Conservation (phyloP, 2,888 invertebrate genomes). For the Podabrus alpinus region DNA sequence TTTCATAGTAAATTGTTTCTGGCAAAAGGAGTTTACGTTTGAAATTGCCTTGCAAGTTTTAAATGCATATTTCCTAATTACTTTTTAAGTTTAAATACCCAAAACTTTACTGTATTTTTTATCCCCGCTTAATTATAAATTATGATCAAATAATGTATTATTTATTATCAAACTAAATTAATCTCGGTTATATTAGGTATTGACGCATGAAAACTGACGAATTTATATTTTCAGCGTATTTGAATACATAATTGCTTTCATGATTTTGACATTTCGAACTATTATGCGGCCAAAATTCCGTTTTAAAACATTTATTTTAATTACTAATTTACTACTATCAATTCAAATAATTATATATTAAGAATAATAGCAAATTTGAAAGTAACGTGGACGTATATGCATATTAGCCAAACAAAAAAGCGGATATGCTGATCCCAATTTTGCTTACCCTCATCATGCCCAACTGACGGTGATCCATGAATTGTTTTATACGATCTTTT, state of each 20-base stretch:
- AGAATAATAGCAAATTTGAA: neutral
- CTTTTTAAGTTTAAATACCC: neutral
- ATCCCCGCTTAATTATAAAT: neutral
- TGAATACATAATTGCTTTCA: neutral
- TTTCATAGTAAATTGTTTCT: neutral
- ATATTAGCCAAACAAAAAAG: neutral
- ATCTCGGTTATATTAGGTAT: neutral
- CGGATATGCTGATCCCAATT: neutral
- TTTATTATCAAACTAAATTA: neutral
- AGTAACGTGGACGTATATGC: neutral
- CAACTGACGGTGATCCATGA: neutral
- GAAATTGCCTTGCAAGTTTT: no score
- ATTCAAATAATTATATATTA: neutral
- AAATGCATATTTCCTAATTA: neutral
- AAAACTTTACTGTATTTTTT: no score
- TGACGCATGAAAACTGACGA: neutral
- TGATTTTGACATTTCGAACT: neutral
- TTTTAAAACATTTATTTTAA: neutral
- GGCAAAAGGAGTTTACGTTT: neutral
- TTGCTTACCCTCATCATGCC: conserved; percentile 1
- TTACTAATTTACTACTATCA: neutral
- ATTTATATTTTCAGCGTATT: neutral
- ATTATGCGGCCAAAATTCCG: neutral
- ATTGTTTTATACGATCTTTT: conserved; percentile 2
- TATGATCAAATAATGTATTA: neutral